A percentile compares a stretch with the other conserved stretches of the same genome.
phyloP scores from a whole-genome alignment of 1,140 invertebrate species.

The Lerema accius region DNA sequence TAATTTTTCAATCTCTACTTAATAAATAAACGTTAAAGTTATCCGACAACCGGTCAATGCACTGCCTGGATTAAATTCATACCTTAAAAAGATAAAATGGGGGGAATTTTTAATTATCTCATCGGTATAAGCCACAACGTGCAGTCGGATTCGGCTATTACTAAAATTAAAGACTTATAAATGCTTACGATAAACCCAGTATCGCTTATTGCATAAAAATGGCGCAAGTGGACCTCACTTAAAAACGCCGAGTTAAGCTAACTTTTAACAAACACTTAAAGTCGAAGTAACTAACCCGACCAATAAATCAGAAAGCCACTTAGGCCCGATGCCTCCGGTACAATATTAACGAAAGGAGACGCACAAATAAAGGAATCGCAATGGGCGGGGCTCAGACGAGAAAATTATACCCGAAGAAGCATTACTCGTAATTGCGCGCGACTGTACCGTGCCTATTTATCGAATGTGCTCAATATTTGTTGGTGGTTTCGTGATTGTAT shows the following conservation, averaged over 20 bases:
- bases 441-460: conserved; percentile 46
- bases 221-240: too few species aligned
- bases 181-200: too few species aligned
- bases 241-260: not conserved
- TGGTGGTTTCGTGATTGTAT: not conserved
- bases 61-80: too few species aligned
- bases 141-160: too few species aligned
- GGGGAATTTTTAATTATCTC: too few species aligned
- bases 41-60: too few species aligned
- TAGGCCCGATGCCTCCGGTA: conserved; percentile 15
- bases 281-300: conserved; percentile 21
- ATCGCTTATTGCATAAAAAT: too few species aligned
- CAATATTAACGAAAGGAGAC: conserved; percentile 41
- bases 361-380: conserved; percentile 37
- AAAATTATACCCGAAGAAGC: conserved; percentile 58
- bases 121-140: too few species aligned
- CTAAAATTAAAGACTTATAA: too few species aligned
- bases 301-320: conserved; percentile 34
- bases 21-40: too few species aligned
- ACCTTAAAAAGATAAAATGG: too few species aligned
- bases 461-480: conserved; percentile 16
- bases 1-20: too few species aligned
- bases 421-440: conserved; percentile 61
- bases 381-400: conserved; percentile 44
- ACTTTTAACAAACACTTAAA: conserved; percentile 16